phyloP scores from a whole-genome alignment of 2,113 vertebrate genomes.

The Varanus komodoensis region DNA sequence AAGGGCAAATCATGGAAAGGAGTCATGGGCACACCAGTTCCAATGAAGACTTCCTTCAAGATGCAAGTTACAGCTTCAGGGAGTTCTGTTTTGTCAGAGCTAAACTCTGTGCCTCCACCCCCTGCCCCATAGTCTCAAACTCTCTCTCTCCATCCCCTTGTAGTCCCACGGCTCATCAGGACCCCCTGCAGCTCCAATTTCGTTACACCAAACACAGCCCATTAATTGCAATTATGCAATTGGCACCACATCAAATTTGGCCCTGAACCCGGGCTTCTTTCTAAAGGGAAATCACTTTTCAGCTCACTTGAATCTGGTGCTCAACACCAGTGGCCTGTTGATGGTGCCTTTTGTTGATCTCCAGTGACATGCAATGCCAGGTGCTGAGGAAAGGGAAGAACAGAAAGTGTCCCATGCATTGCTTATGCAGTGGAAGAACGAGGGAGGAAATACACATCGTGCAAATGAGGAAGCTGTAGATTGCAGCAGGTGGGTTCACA shows the following conservation, averaged over 20 bases:
- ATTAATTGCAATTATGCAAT: background rate
- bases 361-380: fast-evolving
- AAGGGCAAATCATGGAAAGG: background rate
- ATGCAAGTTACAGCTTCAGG: background rate
- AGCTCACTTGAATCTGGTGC: background rate
- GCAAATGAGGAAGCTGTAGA: background rate
- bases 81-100: background rate
- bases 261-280: background rate
- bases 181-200: background rate
- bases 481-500: background rate
- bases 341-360: fast-evolving
- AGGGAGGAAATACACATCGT: background rate
- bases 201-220: background rate
- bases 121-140: background rate
- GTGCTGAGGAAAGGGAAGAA: fast-evolving
- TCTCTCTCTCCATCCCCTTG: background rate
- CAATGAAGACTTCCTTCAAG: background rate
- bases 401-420: fast-evolving
- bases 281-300: background rate
- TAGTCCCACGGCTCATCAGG: background rate
- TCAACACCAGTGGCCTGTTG: background rate
- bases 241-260: background rate
- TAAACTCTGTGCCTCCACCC: background rate
- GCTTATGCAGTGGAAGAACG: background rate
- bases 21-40: background rate